Evolutionary conservation across 2,113 vertebrate genomes (phyloP).

Genomic region (Protobothrops flavoviridis): DNA sequence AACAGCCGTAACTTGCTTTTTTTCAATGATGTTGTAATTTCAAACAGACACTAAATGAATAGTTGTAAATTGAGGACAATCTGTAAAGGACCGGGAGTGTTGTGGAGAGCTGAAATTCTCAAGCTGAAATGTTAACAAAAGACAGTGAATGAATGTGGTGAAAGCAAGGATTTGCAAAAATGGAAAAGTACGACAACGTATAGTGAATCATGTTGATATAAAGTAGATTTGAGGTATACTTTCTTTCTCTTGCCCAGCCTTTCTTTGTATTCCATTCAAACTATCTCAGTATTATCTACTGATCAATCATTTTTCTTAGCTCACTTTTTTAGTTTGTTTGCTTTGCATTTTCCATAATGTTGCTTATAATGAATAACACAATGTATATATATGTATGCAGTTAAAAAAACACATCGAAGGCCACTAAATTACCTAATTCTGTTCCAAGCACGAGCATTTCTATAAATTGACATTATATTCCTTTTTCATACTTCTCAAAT

Average conservation of each 20-base stretch:
- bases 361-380: neutral
- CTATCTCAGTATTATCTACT: neutral
- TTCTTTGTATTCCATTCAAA: neutral
- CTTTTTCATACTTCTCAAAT: constrained; percentile 5
- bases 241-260: neutral
- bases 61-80: neutral
- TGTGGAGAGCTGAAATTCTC: neutral
- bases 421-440: neutral
- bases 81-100: neutral
- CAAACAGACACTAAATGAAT: neutral
- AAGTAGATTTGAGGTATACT: neutral
- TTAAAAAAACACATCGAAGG: neutral
- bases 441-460: accelerated
- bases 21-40: neutral
- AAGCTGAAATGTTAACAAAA: neutral
- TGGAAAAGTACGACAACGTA: neutral
- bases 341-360: neutral
- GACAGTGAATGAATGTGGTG: neutral
- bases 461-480: neutral
- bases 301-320: neutral
- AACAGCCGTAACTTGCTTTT: neutral
- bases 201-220: neutral
- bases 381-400: neutral
- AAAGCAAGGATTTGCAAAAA: neutral
- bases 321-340: neutral